These are phyloP conservation scores for Megathymus violae DNA, from an alignment of 1,140 invertebrate species.

Conservation along the genomic window DNA sequence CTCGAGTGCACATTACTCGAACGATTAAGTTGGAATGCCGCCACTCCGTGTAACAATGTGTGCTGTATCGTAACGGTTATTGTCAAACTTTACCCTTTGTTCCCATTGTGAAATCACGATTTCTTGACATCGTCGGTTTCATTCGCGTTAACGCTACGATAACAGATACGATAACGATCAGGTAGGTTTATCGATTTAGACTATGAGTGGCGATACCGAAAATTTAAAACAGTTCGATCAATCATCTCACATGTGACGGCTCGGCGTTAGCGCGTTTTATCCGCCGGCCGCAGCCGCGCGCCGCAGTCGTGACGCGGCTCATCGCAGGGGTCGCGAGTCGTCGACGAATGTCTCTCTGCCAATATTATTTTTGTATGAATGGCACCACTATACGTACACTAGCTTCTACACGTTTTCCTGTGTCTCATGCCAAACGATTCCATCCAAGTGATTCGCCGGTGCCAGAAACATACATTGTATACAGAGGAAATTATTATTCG, in stretches of 20 bases:
- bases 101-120: slow-evolving; percentile 11
- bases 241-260: too few relatives aligned
- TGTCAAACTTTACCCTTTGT: slow-evolving; percentile 16
- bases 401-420: slow-evolving; percentile 49
- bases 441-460: slow-evolving; percentile 28
- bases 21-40: slow-evolving; percentile 54
- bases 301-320: too few relatives aligned
- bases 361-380: slow-evolving; percentile 63
- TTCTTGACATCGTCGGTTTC: background rate
- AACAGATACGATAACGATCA: too few relatives aligned
- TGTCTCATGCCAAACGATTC: slow-evolving; percentile 45
- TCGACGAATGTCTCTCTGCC: slow-evolving; percentile 27
- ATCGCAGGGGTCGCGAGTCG: too few relatives aligned
- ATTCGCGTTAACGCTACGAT: too few relatives aligned
- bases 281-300: too few relatives aligned
- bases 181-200: too few relatives aligned
- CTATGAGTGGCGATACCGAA: too few relatives aligned
- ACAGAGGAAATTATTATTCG: slow-evolving; percentile 18
- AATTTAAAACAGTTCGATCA: too few relatives aligned
- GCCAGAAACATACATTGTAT: slow-evolving; percentile 37
- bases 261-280: too few relatives aligned
- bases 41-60: slow-evolving; percentile 12
- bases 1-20: slow-evolving; percentile 49
- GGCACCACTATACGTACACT: slow-evolving; percentile 40
- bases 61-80: slow-evolving; percentile 15